Evolutionary conservation across 2,113 vertebrate genomes (phyloP), one percentile per base, ranked within the genome.

Genomic region (Euleptes europaea): DNA sequence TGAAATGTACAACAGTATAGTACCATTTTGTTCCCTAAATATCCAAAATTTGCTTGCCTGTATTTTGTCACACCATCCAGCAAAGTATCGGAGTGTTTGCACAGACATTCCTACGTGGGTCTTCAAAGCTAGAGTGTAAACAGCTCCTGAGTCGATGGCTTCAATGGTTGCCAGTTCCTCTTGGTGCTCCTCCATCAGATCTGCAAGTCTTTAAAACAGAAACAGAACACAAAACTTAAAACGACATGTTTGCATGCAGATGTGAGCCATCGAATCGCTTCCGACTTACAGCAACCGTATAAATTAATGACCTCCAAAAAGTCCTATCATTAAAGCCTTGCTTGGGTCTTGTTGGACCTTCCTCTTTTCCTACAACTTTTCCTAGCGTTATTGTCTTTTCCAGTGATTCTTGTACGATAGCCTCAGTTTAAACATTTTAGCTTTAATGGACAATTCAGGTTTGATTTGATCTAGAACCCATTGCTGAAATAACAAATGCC

Each of bases 1-100:
- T 9, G 7, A 33, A 1, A 7, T 2, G 1, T 70, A 42, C 12
- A 78, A 66, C 84, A 90, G 28, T 54, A 60, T 15, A 33, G 9
- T 6, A 2, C 65, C 21, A n/a, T 42, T 1, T 73, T 44, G 38
- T 54, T 15, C 40, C 82, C 57, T 19, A 21, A 54, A 60, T 1
- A 26, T 44, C 54, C 75, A 65, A 80, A 10, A 78, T 78, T 78
- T 42, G 71, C 90, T 93, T 94, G 93, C 97, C 95, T 97, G 97
- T 86, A 97, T 97, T 94, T 97, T 97, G 94, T 97, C 97, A 81
- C 97, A 97, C 97, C 97, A 97, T 92, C 97, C 97, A 81, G 97
- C 97, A 2, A 97, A 97, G 89, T 97, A 97, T 91, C 97, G 93
- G 92, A 97, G 97, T 14, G 97, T 97, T 86, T 97, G 97, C 81